phyloP scores from a whole-genome alignment of 2,888 invertebrate species.

The Hedya salicella region DNA sequence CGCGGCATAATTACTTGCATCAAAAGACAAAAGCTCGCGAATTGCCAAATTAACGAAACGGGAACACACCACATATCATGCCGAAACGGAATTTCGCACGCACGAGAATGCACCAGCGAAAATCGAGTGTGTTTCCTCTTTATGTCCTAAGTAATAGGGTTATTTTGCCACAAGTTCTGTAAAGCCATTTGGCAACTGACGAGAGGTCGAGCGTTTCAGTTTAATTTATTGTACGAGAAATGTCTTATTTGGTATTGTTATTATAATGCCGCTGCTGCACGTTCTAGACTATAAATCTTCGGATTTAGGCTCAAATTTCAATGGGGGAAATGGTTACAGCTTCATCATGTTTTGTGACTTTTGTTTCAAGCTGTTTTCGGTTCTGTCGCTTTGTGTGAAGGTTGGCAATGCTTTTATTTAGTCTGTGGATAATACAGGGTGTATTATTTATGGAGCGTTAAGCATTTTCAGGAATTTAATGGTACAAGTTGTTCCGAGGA shows the following conservation, averaged over 20 bases:
- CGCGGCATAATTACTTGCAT: conserved; percentile 31
- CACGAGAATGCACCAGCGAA: conserved; percentile 27
- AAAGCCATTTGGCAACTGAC: conserved; percentile 41
- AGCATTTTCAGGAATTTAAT: conserved; percentile 41
- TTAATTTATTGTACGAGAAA: conserved; percentile 43
- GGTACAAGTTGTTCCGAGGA: conserved; percentile 38
- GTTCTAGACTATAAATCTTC: conserved; percentile 14
- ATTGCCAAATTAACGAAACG: conserved; percentile 40
- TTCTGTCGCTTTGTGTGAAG: conserved; percentile 14
- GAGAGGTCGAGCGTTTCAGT: conserved; percentile 39
- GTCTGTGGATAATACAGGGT: conserved; percentile 18
- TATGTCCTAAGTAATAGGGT: background rate
- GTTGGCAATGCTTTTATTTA: conserved; percentile 26
- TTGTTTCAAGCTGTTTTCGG: conserved; percentile 16
- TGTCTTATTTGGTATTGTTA: conserved; percentile 43
- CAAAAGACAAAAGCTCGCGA: conserved; percentile 39
- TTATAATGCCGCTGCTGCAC: conserved; percentile 31
- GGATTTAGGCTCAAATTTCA: background rate
- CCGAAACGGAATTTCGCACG: conserved; percentile 31
- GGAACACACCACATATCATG: conserved; percentile 24
- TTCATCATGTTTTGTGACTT: conserved; percentile 21
- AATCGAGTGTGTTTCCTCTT: conserved; percentile 5
- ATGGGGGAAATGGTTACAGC: conserved; percentile 1
- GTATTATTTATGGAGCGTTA: conserved; percentile 36
- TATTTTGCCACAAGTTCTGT: conserved; percentile 20